Base-by-base conservation (phyloP, 2,888 invertebrate genomes). In the Drosophila koepferae region DNA sequence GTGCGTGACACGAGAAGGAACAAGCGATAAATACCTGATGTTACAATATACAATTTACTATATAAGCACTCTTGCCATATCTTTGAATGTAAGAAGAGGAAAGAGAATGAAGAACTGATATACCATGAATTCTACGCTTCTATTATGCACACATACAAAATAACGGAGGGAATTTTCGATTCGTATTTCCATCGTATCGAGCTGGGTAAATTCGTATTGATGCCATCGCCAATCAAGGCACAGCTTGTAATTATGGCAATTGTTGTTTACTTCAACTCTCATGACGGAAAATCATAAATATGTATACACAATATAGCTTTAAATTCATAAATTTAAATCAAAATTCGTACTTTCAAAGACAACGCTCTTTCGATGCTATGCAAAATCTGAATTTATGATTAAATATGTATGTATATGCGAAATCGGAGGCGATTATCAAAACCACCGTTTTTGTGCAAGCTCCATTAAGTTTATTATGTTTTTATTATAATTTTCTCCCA, bases 221-320 rank as follows among this genome's bases (percentile, higher is more conserved):
- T 31, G 31, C 18, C 54, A 40, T 38, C 23, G 3, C 34, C 34
- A n/a, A 14, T 41, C 1, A 20, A n/a, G 18, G 12, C 54, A 49
- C 2, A 16, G 12, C 14, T 31, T 20, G 6, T 65, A 72, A 75
- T 82, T 86, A 77, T 69, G 73, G 62, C 74, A 80, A 88, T 83
- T 77, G 67, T 64, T 59, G 53, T 59, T 82, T 67, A 62, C 65
- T 67, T 9, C 28, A 43, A 20, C 36, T 9, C 14, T 18, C 18
- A 16, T 1, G 14, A 34, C 14, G 14, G 10, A 20, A 43, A 28
- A n/a, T 20, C 8, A 44, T 41, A 34, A 53, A 28, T 12, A 28
- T 28, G 5, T 28, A 36, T 36, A 43, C 7, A 34, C 1, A 18
- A 7, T 3, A 18, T 0, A 59, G 40, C 36, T 74, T 58, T 2